Evolutionary conservation across 2,888 invertebrate species (phyloP), one percentile per base, ranked within the genome.

Genomic region (Enoplolaimus lenunculus): DNA sequence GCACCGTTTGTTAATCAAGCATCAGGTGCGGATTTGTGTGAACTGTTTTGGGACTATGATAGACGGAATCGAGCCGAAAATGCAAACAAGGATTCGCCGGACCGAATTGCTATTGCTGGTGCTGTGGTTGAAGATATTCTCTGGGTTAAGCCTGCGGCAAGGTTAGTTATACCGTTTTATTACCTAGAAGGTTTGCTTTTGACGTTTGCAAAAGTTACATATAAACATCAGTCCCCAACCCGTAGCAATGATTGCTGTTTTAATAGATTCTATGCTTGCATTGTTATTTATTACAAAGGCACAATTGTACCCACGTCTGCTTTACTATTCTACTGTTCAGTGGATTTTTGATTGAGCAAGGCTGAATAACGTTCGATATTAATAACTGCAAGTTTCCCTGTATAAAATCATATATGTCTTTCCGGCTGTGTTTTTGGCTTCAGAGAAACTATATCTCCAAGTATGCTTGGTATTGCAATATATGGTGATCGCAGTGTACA

Each of bases 91-190:
- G n/a, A n/a, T n/a, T n/a, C 45, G 31, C 3, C 3, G 3, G 68
- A 60, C 3, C 59, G 33, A 31, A 1, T 69, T 28, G 69, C 69
- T 2, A 67, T 69, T 2, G 26, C 30, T 33, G 69, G 69, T 7
- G 69, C 60, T 1, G 62, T 69, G 2, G 62, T 66, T 2, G 69
- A 69, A 60, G 69, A 69, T 69, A 60, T 69, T 2, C 2, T 69
- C 1, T 28, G 31, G 28, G 21, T 66, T 2, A 7, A 2, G 7
- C 67, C 69, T 1, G 7, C 2, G 30, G 69, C 69, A 7, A 66
- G 62, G 69, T 69, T 3, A 66, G 69, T 26, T 7, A 7, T 13
- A 7, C 64, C 26, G 26, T 64, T 64, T 64, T 7, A n/a, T n/a
- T n/a, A 57, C 13, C 57, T 57, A n/a, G 13, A 57, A n/a, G 13